Evolutionary conservation across 2,888 invertebrate species (phyloP).

Genomic region (Epirrhoe alternata): DNA sequence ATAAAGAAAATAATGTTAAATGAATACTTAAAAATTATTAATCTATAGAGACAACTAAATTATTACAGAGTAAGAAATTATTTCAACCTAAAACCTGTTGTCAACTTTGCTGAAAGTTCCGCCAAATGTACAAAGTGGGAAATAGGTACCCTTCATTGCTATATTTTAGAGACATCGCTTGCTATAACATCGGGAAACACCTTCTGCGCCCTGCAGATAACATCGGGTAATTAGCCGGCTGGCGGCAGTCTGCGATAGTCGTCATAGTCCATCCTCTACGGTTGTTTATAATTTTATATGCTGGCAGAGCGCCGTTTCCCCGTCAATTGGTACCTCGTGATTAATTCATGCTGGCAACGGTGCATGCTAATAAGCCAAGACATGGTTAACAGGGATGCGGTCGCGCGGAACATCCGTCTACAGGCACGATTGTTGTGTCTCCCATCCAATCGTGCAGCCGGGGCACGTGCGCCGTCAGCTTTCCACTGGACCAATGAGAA

Average conservation of each 20-base stretch:
- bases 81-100: too few relatives aligned
- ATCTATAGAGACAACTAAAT: too few relatives aligned
- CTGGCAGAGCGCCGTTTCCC: slow-evolving; percentile 63
- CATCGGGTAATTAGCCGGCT: slow-evolving; percentile 52
- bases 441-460: slow-evolving; percentile 45
- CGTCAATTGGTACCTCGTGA: slow-evolving; percentile 65
- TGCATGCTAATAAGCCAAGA: slow-evolving; percentile 65
- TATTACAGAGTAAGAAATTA: too few relatives aligned
- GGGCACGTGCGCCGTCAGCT: slow-evolving; percentile 52
- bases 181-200: slow-evolving; percentile 58
- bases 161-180: slow-evolving; percentile 35
- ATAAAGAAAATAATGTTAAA: neutral
- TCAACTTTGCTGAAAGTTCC: neutral
- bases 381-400: slow-evolving; percentile 40
- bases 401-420: slow-evolving; percentile 42
- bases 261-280: slow-evolving; percentile 58
- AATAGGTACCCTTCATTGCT: neutral
- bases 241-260: slow-evolving; percentile 56
- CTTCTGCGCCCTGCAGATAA: slow-evolving; percentile 54
- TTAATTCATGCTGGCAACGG: slow-evolving; percentile 61
- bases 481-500: slow-evolving; percentile 44
- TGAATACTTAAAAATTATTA: too few relatives aligned
- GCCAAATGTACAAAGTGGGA: neutral
- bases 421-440: slow-evolving; percentile 34
- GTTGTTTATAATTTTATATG: slow-evolving; percentile 67